Conservation (phyloP, 2,888 invertebrate species). For the Drosophila bunnanda region DNA sequence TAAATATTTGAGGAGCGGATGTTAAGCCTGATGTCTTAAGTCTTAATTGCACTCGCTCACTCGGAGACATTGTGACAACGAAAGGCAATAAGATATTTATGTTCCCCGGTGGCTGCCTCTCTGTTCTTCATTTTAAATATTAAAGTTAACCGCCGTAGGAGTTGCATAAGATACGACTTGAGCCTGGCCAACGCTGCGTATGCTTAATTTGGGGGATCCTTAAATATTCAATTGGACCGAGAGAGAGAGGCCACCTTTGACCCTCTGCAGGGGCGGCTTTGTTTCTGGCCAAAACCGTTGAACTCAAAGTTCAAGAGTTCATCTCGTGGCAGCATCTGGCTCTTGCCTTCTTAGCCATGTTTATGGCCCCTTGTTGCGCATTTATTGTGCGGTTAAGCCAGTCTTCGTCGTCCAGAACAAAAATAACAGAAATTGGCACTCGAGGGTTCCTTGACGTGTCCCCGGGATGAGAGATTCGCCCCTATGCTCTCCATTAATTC, state of each 20-base stretch:
- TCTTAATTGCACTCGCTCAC: constrained; percentile 39
- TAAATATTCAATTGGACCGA: constrained; percentile 27
- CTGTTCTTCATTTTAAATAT: constrained; percentile 16
- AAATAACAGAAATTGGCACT: constrained; percentile 43
- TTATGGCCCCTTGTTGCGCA: constrained; percentile 70
- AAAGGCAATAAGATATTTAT: constrained; percentile 70
- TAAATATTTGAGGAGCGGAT: constrained; percentile 52
- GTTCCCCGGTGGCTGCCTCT: constrained; percentile 17
- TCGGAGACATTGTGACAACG: constrained; percentile 18
- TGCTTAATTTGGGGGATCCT: constrained; percentile 57
- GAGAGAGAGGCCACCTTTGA: constrained; percentile 23
- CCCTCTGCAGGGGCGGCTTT: constrained; percentile 19
- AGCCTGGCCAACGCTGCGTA: constrained; percentile 55
- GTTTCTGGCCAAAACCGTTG: constrained; percentile 63
- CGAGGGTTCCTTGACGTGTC: constrained; percentile 74
- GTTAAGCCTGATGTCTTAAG: constrained; percentile 40
- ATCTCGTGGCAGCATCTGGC: constrained; percentile 62
- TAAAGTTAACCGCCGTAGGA: constrained; percentile 44
- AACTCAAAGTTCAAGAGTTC: constrained; percentile 78
- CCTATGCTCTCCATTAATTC: constrained; percentile 74
- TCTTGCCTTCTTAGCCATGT: constrained; percentile 49
- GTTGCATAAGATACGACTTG: constrained; percentile 39
- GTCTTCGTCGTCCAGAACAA: constrained; percentile 21
- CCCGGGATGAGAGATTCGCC: constrained; percentile 53
- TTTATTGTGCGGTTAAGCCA: constrained; percentile 68